Evolutionary conservation across 2,888 invertebrate genomes (phyloP).

Genomic region (Cheilosia urbana): DNA sequence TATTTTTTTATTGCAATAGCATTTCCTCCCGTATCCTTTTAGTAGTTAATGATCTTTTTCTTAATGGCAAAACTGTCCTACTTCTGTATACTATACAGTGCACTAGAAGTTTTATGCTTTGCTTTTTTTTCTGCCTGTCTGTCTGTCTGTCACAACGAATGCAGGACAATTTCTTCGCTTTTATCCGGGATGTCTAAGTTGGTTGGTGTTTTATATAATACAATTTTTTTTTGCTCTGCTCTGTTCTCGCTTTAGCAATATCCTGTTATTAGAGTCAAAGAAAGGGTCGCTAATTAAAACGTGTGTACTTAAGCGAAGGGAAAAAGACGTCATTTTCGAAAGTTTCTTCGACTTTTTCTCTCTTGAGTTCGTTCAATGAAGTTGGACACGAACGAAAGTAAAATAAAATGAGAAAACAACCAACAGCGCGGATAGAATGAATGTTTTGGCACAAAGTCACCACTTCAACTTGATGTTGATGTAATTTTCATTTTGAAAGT

Average conservation of each 20-base stretch:
- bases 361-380: neutral
- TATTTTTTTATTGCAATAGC: conserved; percentile 40
- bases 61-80: conserved; percentile 44
- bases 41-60: conserved; percentile 72
- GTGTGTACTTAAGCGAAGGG: conserved; percentile 64
- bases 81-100: conserved; percentile 15
- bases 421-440: conserved; percentile 45
- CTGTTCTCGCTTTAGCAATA: conserved; percentile 59
- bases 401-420: neutral
- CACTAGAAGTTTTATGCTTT: conserved; percentile 33
- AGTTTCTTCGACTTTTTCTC: conserved; percentile 26
- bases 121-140: conserved; percentile 21
- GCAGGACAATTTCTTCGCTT: conserved; percentile 49
- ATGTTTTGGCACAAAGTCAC: conserved; percentile 70
- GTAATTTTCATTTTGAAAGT: conserved; percentile 61
- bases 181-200: conserved; percentile 38
- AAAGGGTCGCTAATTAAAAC: conserved; percentile 67
- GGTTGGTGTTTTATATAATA: conserved; percentile 21
- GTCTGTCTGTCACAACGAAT: conserved; percentile 60
- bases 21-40: conserved; percentile 53
- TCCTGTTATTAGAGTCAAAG: conserved; percentile 63
- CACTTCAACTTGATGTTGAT: conserved; percentile 59
- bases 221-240: neutral
- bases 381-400: conserved; percentile 9
- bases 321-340: conserved; percentile 45